Conservation (phyloP, 2,113 vertebrate genomes). For the Serilophus lunatus region DNA sequence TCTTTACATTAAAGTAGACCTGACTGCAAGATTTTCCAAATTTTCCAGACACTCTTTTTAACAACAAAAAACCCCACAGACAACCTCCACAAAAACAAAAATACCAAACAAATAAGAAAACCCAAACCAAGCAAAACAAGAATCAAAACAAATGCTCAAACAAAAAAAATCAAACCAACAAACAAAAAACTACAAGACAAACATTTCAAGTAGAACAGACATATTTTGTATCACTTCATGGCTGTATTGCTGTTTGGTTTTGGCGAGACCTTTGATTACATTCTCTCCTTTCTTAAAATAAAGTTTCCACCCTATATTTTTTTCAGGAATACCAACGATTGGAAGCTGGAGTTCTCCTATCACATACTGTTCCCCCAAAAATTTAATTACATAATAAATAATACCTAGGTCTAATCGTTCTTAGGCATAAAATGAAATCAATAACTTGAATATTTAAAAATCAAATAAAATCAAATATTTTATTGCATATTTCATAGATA, state of each 20-base stretch:
- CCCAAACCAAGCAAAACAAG: too few relatives aligned
- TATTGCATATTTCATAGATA: neutral
- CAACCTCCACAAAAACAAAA: neutral
- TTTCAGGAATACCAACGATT: neutral
- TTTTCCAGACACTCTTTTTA: neutral
- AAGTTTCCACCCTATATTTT: neutral
- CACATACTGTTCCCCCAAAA: neutral
- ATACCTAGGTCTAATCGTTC: neutral
- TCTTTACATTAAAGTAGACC: neutral
- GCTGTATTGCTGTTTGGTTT: neutral
- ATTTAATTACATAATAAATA: neutral
- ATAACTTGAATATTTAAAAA: neutral
- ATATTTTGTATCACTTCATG: neutral
- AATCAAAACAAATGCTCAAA: too few relatives aligned
- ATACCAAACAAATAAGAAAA: neutral
- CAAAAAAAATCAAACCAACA: too few relatives aligned
- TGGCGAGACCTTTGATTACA: neutral
- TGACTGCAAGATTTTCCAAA: neutral
- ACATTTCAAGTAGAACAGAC: fast-evolving
- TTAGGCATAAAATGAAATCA: neutral
- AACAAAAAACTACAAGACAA: fast-evolving
- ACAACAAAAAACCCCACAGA: neutral
- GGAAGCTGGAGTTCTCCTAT: neutral
- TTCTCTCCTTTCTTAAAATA: neutral
- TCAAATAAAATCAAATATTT: neutral